Evolutionary conservation across 2,888 invertebrate genomes (phyloP).

Genomic region (Cetonia aurata): DNA sequence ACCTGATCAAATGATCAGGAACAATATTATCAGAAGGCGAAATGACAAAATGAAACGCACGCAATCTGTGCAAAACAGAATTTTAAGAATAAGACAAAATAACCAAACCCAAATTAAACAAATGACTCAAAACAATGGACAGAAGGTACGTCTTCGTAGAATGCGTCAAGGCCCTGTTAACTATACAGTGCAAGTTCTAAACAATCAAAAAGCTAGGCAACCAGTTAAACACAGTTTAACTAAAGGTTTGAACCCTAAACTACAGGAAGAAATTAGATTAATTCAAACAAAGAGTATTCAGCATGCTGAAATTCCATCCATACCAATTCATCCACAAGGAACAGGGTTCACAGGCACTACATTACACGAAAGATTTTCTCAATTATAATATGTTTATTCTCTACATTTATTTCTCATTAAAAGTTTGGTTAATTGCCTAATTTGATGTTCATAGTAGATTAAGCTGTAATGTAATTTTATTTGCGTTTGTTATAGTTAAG

Average conservation of each 20-base stretch:
- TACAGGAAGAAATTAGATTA: constrained; percentile 52
- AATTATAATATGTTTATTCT: constrained; percentile 26
- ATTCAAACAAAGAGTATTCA: constrained; percentile 50
- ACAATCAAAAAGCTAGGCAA: constrained; percentile 18
- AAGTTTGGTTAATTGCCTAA: not conserved
- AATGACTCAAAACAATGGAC: constrained; percentile 2
- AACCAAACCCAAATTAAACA: constrained; percentile 24
- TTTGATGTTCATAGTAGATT: constrained; percentile 11
- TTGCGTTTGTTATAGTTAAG: not conserved
- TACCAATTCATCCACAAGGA: constrained; percentile 48
- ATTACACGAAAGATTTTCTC: constrained; percentile 40
- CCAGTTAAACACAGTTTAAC: constrained; percentile 46
- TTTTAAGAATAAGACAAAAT: constrained; percentile 28
- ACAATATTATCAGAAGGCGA: constrained; percentile 9
- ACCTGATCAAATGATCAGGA: constrained; percentile 12
- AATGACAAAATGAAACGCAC: constrained; percentile 14
- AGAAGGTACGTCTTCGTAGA: constrained; percentile 35
- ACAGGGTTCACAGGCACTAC: constrained; percentile 44
- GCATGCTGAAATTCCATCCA: constrained; percentile 45
- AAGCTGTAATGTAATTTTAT: not conserved
- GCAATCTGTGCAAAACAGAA: constrained; percentile 13
- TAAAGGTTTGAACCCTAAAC: constrained; percentile 50
- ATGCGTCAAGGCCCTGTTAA: constrained; percentile 33
- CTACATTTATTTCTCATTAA: not conserved
- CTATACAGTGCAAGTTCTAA: constrained; percentile 42